A percentile compares a stretch with the other conserved stretches of the same genome.
phyloP scores from a whole-genome alignment of 2,888 invertebrate genomes.

The Cyrtodaria siliqua region DNA sequence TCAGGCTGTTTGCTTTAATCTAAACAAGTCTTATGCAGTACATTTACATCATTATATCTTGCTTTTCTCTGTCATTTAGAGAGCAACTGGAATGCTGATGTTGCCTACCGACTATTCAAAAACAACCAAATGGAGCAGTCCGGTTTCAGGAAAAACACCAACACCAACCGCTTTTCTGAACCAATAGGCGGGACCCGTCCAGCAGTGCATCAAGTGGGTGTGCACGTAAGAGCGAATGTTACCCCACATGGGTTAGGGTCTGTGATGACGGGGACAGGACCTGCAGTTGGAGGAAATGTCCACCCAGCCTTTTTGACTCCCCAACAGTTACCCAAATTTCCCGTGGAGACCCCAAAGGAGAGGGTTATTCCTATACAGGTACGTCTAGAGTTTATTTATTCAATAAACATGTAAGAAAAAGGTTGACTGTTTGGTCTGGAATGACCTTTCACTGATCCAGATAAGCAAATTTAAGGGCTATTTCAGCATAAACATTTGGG shows the following conservation, averaged over 20 bases:
- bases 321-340: slow-evolving; percentile 52
- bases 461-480: no score
- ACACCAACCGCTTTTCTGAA: slow-evolving; percentile 27
- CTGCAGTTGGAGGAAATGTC: slow-evolving; percentile 23
- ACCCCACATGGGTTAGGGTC: slow-evolving; percentile 39
- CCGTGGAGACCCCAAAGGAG: slow-evolving; percentile 48
- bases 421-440: no score
- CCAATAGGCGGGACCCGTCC: slow-evolving; percentile 13
- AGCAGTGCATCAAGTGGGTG: not conserved
- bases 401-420: no score
- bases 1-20: no score
- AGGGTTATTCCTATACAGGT: slow-evolving; percentile 72
- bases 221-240: slow-evolving; percentile 12
- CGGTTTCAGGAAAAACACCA: slow-evolving; percentile 30
- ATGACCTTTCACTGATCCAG: no score
- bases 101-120: slow-evolving; percentile 43
- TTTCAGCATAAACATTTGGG: no score
- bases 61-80: no score
- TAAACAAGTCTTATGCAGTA: no score
- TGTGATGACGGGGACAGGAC: slow-evolving; percentile 50
- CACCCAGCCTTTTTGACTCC: slow-evolving; percentile 50
- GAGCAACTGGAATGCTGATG: slow-evolving; percentile 50
- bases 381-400: no score
- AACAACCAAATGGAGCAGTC: slow-evolving; percentile 41
- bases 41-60: no score